These are phyloP conservation scores for Clupea harengus DNA, from an alignment of 2,113 vertebrate genomes.

Conservation along the genomic window DNA sequence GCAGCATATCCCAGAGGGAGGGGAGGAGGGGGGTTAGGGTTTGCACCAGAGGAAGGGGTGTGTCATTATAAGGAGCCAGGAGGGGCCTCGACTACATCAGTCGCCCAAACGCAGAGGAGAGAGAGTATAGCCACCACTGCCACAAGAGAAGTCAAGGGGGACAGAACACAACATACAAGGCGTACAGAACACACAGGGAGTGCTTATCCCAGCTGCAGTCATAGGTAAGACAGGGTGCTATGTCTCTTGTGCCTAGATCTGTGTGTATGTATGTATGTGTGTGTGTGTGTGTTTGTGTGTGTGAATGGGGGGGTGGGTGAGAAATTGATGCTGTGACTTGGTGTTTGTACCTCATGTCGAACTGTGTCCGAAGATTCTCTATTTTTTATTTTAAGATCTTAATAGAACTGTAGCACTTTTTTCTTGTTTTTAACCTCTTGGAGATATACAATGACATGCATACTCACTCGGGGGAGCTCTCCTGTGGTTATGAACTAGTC, in stretches of 20 bases:
- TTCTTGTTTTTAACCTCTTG: background rate
- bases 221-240: conserved; percentile 63
- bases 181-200: conserved; percentile 42
- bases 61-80: conserved; percentile 76
- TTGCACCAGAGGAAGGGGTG: conserved; percentile 69
- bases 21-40: conserved; percentile 46
- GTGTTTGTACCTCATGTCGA: background rate
- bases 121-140: conserved; percentile 44
- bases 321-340: background rate
- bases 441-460: background rate
- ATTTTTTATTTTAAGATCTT: background rate
- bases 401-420: background rate
- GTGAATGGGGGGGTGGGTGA: background rate
- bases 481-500: background rate
- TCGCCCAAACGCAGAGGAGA: conserved; percentile 65
- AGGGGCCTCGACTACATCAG: conserved; percentile 62
- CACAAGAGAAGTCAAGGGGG: conserved; percentile 36
- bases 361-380: background rate
- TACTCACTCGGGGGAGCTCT: background rate
- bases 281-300: conserved; percentile 34
- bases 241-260: conserved; percentile 33
- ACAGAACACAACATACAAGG: background rate
- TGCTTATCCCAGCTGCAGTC: conserved; percentile 38
- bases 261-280: conserved; percentile 27
- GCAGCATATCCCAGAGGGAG: conserved; percentile 45